phyloP scores from a whole-genome alignment of 2,113 vertebrate genomes.

The Poecilia latipinna region DNA sequence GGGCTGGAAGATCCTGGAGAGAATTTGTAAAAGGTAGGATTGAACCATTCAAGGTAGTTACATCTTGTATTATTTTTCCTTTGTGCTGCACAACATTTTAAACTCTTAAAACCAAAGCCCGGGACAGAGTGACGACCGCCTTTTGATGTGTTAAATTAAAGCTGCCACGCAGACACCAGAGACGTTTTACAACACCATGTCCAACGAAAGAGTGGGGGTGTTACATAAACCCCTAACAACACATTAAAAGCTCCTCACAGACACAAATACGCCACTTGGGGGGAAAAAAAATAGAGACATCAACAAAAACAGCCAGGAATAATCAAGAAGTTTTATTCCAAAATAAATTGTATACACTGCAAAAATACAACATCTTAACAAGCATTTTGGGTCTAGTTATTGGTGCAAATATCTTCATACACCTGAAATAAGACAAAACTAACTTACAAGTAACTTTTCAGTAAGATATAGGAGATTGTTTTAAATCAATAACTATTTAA shows the following conservation, averaged over 20 bases:
- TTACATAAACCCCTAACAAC: constrained; percentile 56
- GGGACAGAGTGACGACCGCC: constrained; percentile 24
- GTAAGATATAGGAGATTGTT: no score
- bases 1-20: constrained; percentile 79
- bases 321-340: constrained; percentile 16
- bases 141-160: constrained; percentile 64
- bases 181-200: constrained; percentile 47
- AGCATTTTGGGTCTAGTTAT: no score
- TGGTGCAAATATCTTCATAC: no score
- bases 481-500: no score
- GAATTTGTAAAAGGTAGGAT: not conserved
- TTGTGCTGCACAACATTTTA: constrained; percentile 31
- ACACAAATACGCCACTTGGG: constrained; percentile 15
- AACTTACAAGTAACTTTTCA: no score
- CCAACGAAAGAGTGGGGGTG: constrained; percentile 30
- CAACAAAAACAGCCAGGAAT: not conserved
- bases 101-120: constrained; percentile 37
- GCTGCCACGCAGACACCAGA: constrained; percentile 52
- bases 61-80: constrained; percentile 16
- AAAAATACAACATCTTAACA: no score
- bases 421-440: no score
- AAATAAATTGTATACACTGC: constrained; percentile 31
- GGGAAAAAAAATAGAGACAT: constrained; percentile 19
- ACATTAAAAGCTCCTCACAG: constrained; percentile 47
- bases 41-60: constrained; percentile 13